phyloP scores from a whole-genome alignment of 2,797 vertebrate genomes.

The Sebastolobus altivelis region DNA sequence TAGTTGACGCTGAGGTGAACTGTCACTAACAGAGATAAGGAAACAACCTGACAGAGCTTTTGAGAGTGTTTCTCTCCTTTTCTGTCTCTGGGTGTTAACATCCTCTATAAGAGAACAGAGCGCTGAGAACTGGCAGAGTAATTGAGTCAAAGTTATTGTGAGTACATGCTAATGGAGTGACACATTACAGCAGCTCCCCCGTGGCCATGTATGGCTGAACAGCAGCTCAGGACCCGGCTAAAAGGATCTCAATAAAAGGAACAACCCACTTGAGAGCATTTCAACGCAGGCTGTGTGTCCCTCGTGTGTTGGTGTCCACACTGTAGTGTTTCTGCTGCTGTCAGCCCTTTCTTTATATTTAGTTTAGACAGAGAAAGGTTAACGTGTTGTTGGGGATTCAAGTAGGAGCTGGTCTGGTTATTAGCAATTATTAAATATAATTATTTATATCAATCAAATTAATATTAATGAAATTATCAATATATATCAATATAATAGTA shows the following conservation, averaged over 20 bases:
- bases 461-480: too few species aligned
- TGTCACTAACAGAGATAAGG: not conserved
- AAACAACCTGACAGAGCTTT: conserved; percentile 6
- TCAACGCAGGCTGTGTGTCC: conserved; percentile 1
- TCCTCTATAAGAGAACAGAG: conserved; percentile 33
- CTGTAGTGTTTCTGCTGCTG: too few species aligned
- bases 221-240: conserved; percentile 29
- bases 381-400: too few species aligned
- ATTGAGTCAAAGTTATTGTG: conserved; percentile 65
- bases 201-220: conserved; percentile 17
- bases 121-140: conserved; percentile 53
- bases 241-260: conserved; percentile 50
- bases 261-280: conserved; percentile 32
- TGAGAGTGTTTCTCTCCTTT: conserved; percentile 13
- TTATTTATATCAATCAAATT: too few species aligned
- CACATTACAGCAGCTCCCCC: conserved; percentile 43
- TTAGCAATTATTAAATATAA: too few species aligned
- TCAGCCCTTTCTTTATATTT: too few species aligned
- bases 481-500: too few species aligned
- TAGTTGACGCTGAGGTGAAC: not conserved
- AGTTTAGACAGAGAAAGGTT: too few species aligned
- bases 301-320: too few species aligned
- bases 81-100: conserved; percentile 25
- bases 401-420: too few species aligned
- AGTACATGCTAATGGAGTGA: conserved; percentile 53